Conservation (phyloP, 2,888 invertebrate genomes). For the Melieria omissa region DNA sequence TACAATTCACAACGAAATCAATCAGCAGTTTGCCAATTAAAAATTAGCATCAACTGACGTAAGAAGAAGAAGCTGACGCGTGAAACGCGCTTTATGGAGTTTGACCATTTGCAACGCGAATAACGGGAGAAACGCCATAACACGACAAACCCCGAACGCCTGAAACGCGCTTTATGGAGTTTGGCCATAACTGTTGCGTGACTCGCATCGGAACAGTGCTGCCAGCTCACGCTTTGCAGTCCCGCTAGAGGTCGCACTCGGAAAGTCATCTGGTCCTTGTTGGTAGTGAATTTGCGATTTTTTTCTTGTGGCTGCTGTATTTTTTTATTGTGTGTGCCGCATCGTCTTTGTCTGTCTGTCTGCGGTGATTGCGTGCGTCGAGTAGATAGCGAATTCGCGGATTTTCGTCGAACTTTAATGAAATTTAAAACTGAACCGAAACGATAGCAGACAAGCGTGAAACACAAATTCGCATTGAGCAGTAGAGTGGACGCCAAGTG, state of each 20-base stretch:
- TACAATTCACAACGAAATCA: no score
- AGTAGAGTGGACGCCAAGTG: constrained; percentile 3
- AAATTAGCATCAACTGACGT: no score
- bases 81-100: no score
- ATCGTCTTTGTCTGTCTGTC: constrained; percentile 22
- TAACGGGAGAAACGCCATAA: no score
- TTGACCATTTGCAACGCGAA: no score
- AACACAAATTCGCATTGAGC: neutral
- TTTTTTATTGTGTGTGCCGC: constrained; percentile 17
- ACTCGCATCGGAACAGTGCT: neutral
- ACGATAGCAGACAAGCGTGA: constrained; percentile 1
- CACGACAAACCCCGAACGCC: neutral
- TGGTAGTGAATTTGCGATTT: constrained; percentile 47
- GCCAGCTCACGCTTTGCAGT: neutral
- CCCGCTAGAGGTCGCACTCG: no score
- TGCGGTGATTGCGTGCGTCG: neutral
- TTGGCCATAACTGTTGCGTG: neutral
- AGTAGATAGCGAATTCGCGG: no score
- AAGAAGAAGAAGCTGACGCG: no score
- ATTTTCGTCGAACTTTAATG: no score
- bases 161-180: neutral
- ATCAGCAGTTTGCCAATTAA: no score
- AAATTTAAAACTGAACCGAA: neutral
- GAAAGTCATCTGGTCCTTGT: no score
- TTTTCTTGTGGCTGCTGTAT: constrained; percentile 37